Percentiles rank a stretch among this genome's conserved stretches.
phyloP scores from a whole-genome alignment of 2,888 invertebrate species.

The Pachliopta kotzebuea region DNA sequence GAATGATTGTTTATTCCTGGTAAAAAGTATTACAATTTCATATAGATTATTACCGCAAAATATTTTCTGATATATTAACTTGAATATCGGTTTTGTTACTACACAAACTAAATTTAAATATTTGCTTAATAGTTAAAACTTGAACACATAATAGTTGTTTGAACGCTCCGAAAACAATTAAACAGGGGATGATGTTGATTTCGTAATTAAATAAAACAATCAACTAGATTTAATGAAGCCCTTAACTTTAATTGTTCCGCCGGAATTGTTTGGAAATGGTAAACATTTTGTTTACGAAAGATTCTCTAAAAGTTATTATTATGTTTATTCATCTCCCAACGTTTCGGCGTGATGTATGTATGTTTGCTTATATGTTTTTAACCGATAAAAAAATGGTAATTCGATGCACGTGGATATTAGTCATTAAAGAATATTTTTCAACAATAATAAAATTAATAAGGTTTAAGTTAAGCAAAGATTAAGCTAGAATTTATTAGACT shows the following conservation, averaged over 20 bases:
- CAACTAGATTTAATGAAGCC: constrained; percentile 15
- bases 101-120: too few relatives aligned
- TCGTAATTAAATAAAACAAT: constrained; percentile 22
- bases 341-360: not conserved
- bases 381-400: not conserved
- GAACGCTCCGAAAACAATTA: not conserved
- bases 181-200: constrained; percentile 15
- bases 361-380: not conserved
- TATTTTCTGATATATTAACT: too few relatives aligned
- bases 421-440: too few relatives aligned
- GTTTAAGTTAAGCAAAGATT: too few relatives aligned
- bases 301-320: constrained; percentile 13
- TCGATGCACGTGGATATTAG: not conserved
- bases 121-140: not conserved
- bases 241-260: constrained; percentile 16
- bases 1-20: too few relatives aligned
- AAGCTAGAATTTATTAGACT: too few relatives aligned
- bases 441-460: too few relatives aligned
- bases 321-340: not conserved
- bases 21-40: too few relatives aligned
- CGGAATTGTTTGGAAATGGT: not conserved
- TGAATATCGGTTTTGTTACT: too few relatives aligned
- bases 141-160: not conserved
- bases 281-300: constrained; percentile 16
- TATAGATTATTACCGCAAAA: too few relatives aligned